A percentile compares a stretch with the other conserved stretches of the same genome.
Conservation (phyloP, 1,140 invertebrate species). For the Triops cancriformis region DNA sequence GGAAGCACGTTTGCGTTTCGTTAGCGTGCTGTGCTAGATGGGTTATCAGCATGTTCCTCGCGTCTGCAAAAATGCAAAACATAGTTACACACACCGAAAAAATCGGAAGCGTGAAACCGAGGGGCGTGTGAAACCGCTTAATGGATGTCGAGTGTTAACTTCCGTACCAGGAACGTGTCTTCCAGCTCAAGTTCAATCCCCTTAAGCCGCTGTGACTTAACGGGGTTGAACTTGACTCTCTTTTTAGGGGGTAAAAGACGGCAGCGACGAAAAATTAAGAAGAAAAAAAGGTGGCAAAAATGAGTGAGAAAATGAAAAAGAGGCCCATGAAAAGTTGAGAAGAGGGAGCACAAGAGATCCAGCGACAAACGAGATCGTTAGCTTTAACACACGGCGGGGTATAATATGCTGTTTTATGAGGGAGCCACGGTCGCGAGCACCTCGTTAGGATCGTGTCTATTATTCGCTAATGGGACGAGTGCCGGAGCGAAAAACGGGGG, state of each 20-base stretch:
- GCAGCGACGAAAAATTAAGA: too few relatives aligned
- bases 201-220: too few relatives aligned
- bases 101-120: too few relatives aligned
- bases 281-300: too few relatives aligned
- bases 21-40: neutral
- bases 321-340: too few relatives aligned
- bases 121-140: too few relatives aligned
- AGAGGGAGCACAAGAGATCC: too few relatives aligned
- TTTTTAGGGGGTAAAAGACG: too few relatives aligned
- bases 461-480: neutral
- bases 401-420: neutral
- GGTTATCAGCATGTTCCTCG: neutral
- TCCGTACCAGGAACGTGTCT: neutral
- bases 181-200: neutral
- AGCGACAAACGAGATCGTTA: neutral
- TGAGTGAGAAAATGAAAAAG: neutral
- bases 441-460: neutral
- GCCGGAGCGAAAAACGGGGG: neutral
- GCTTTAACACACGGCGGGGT: neutral
- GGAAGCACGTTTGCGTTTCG: neutral
- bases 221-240: too few relatives aligned
- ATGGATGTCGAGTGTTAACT: too few relatives aligned
- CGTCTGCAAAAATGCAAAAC: neutral
- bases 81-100: too few relatives aligned
- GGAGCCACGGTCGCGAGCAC: neutral